Evolutionary conservation across 2,888 invertebrate genomes (phyloP), one percentile per base, ranked within the genome.

Genomic region (Apeira syringaria): DNA sequence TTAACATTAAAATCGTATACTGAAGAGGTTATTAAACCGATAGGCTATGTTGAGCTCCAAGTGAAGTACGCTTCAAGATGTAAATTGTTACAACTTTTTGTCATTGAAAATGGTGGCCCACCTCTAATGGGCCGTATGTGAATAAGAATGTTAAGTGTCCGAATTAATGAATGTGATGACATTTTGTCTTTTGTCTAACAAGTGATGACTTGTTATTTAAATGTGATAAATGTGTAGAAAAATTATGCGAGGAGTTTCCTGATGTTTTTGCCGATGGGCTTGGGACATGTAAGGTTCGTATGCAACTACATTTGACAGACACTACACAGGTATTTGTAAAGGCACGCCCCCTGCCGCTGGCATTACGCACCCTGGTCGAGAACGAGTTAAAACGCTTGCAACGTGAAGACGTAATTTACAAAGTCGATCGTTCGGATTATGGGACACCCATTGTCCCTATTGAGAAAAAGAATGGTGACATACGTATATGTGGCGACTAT

Each of bases 371-470:
- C 4, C 44, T 26, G 0, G 56, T 59, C 10, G 50, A 56, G 22
- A 20, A 15, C 7, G 59, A 61, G 10, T 36, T 60, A 3, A 46
- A 30, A 2, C 51, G 59, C 0, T 32, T 61, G 4, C 45, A 51
- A 22, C 15, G 10, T 0, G 62, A 62, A 1, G 59, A 53, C 1
- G 28, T 54, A 1, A 55, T 63, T 3, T 53, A 50, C 30, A 31
- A 43, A 3, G 56, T 59, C 0, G 59, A 59, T 0, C 9, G 45
- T 24, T 59, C 54, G 0, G 61, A 61, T 5, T 60, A 49, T 24
- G 58, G 56, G 1, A 59, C 57, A 0, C 61, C 56, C 3, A 64
- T 62, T 4, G 61, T 62, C 0, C 61, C 59, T 0, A 50, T 61
- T 0, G 30, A 60, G 10, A 61, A 64, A 25, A n/a, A 1, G 24